Percentiles rank a stretch among this genome's conserved stretches.
phyloP scores from a whole-genome alignment of 2,113 vertebrate species.

The Rhynchomys soricoides region DNA sequence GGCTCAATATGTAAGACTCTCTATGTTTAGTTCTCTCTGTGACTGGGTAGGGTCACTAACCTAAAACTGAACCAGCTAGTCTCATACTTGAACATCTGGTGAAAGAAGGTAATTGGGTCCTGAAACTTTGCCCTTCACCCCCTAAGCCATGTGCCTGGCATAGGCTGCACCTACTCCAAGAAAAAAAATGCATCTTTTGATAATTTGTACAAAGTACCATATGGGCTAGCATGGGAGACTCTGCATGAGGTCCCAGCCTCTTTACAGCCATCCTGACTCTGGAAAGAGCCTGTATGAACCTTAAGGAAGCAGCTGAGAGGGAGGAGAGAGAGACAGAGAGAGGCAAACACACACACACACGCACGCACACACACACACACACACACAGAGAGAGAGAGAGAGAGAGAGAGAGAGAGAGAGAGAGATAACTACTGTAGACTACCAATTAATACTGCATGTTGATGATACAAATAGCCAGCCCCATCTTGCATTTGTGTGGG shows the following conservation, averaged over 20 bases:
- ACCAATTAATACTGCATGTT: not conserved
- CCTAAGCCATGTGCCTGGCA: not conserved
- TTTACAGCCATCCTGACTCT: not conserved
- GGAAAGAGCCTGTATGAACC: not conserved
- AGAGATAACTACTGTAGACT: not conserved
- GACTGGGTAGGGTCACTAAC: not conserved
- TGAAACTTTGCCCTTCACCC: not conserved
- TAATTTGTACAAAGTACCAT: not conserved
- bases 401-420: not conserved
- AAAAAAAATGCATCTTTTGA: not conserved
- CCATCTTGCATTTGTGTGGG: not conserved
- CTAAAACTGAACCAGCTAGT: not conserved
- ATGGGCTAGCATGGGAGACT: not conserved
- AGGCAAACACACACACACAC: not conserved
- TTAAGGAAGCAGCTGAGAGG: not conserved
- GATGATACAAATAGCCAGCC: not conserved
- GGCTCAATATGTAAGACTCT: not conserved
- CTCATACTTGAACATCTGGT: not conserved
- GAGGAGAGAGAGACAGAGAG: not conserved
- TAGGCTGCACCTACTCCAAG: not conserved
- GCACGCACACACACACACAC: not conserved
- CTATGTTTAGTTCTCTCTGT: slow-evolving; percentile 5
- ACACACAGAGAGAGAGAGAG: not conserved
- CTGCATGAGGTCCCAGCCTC: not conserved
- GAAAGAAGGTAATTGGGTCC: not conserved